These are phyloP conservation scores for Scaptomyza graminum DNA, from an alignment of 1,140 invertebrate species.

Conservation along the genomic window DNA sequence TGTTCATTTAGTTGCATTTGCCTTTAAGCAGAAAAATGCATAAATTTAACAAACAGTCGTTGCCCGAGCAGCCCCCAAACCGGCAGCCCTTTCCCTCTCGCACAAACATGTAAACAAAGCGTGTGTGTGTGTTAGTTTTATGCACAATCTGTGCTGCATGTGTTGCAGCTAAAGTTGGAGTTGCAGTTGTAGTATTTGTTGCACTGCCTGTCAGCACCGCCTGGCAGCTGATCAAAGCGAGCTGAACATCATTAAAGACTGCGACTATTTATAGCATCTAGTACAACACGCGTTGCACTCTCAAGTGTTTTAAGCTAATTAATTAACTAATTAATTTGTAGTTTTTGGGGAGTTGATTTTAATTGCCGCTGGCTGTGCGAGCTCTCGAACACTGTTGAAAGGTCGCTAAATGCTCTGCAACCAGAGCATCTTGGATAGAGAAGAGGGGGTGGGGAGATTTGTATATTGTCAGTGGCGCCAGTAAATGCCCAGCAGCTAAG, in stretches of 20 bases:
- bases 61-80: background rate
- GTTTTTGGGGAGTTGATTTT: conserved; percentile 75
- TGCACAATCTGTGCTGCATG: conserved; percentile 78
- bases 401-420: conserved; percentile 19
- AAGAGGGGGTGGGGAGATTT: background rate
- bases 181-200: background rate
- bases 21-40: conserved; percentile 81
- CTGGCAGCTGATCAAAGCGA: conserved; percentile 69
- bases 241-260: conserved; percentile 47
- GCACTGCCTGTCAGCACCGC: conserved; percentile 66
- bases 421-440: background rate
- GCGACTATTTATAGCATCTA: conserved; percentile 58
- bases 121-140: conserved; percentile 42
- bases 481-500: conserved; percentile 15
- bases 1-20: conserved; percentile 81
- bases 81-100: no score
- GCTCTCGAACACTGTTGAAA: conserved; percentile 43
- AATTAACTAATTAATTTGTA: conserved; percentile 83
- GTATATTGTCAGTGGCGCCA: conserved; percentile 37
- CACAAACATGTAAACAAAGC: conserved; percentile 63
- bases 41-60: conserved; percentile 77
- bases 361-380: conserved; percentile 47
- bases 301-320: conserved; percentile 78
- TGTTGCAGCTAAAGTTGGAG: conserved; percentile 41
- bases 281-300: conserved; percentile 44